A percentile compares a stretch with the other conserved stretches of the same genome.
phyloP scores from a whole-genome alignment of 2,113 vertebrate species.

The Phycodurus eques region DNA sequence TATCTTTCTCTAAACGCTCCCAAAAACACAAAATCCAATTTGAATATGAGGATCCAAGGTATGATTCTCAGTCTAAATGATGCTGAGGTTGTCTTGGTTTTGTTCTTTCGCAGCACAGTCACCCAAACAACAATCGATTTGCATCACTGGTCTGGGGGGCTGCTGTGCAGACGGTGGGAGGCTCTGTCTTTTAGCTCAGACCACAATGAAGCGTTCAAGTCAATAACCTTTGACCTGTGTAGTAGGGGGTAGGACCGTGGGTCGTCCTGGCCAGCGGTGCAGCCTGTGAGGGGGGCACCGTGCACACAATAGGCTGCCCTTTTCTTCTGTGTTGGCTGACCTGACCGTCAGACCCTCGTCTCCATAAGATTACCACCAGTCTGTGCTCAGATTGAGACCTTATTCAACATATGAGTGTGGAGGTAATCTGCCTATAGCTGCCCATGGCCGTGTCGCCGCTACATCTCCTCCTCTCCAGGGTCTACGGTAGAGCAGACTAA shows the following conservation, averaged over 20 bases:
- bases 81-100: not conserved
- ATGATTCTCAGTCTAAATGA: too few species aligned
- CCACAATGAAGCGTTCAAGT: constrained; percentile 23
- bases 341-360: constrained; percentile 72
- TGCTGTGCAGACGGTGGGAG: constrained; percentile 11
- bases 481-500: not conserved
- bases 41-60: not conserved
- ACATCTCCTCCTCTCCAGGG: not conserved
- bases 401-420: constrained; percentile 53
- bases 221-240: constrained; percentile 49
- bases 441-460: constrained; percentile 33
- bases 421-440: constrained; percentile 64
- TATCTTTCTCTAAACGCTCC: not conserved
- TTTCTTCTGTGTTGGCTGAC: constrained; percentile 44
- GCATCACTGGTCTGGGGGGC: not conserved
- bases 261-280: constrained; percentile 49
- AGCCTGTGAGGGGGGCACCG: constrained; percentile 18
- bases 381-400: constrained; percentile 61
- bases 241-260: constrained; percentile 32
- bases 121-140: not conserved
- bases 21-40: not conserved
- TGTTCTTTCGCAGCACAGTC: not conserved
- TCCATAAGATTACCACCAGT: constrained; percentile 71
- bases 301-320: constrained; percentile 44
- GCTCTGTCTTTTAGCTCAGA: constrained; percentile 21